Conservation (phyloP, 2,797 vertebrate species). For the Protonibea diacanthus region DNA sequence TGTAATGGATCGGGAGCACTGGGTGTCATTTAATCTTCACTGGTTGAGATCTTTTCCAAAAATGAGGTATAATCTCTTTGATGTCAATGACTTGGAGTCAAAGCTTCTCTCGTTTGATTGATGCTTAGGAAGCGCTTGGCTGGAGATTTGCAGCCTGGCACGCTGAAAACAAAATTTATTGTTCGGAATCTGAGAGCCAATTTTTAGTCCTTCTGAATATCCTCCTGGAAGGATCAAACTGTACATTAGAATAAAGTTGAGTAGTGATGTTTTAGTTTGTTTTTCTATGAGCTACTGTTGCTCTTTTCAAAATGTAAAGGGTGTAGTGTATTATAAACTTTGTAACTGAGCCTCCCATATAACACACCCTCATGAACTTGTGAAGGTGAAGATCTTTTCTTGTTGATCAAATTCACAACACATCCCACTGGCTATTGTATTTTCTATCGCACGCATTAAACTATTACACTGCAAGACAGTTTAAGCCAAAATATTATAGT, state of each 20-base stretch:
- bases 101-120: constrained; percentile 23
- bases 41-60: not conserved
- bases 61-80: constrained; percentile 7
- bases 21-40: not conserved
- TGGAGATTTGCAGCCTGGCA: constrained; percentile 24
- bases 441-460: constrained; percentile 24
- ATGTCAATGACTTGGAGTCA: constrained; percentile 23
- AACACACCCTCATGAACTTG: constrained; percentile 13
- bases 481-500: constrained; percentile 27
- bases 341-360: not conserved
- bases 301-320: not conserved
- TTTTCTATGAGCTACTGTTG: constrained; percentile 26
- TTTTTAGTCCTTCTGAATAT: constrained; percentile 22
- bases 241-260: constrained; percentile 21
- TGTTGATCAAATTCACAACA: not conserved
- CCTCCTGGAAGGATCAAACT: constrained; percentile 31
- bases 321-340: not conserved
- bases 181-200: constrained; percentile 24
- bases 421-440: constrained; percentile 21
- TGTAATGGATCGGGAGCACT: not conserved
- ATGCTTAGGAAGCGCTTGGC: constrained; percentile 7
- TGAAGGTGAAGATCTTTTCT: constrained; percentile 8
- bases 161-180: constrained; percentile 20
- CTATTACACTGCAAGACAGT: constrained; percentile 34
- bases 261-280: constrained; percentile 14